phyloP scores from a whole-genome alignment of 2,888 invertebrate species.

The Erebia epiphron region DNA sequence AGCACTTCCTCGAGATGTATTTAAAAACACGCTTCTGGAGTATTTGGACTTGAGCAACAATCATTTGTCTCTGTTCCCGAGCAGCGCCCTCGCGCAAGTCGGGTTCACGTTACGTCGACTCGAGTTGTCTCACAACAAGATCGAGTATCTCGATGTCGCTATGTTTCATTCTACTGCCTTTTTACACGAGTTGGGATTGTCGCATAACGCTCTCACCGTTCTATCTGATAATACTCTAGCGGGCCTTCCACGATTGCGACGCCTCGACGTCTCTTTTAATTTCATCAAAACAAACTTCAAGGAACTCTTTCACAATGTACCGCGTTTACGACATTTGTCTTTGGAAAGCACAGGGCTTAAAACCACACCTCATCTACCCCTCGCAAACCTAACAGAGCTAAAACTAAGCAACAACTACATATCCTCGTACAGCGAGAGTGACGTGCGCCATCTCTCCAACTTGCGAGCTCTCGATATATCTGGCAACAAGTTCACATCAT shows the following conservation, averaged over 20 bases:
- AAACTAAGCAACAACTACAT: not conserved
- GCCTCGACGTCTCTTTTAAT: not conserved
- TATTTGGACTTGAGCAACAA: conserved; percentile 89
- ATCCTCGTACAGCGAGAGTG: not conserved
- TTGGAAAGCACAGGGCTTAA: not conserved
- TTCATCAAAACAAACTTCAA: not conserved
- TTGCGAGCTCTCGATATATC: not conserved
- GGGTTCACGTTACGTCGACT: conserved; percentile 89
- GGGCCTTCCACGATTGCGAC: not conserved
- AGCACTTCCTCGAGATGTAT: conserved; percentile 87
- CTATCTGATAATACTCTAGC: not conserved
- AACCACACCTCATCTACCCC: not conserved
- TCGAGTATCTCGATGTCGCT: conserved; percentile 91
- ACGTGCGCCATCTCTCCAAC: not conserved
- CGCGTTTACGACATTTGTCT: not conserved
- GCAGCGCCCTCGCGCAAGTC: conserved; percentile 87
- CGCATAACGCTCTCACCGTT: not conserved
- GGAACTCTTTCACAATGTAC: not conserved
- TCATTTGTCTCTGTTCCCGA: conserved; percentile 87
- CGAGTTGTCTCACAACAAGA: conserved; percentile 87
- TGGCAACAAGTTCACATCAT: not conserved
- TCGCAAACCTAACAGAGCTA: not conserved
- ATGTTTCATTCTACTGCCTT: conserved; percentile 84
- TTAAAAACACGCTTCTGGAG: conserved; percentile 88
- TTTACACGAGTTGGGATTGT: not conserved